These are phyloP conservation scores for Remorina albescens DNA, from an alignment of 2,797 vertebrate genomes.

Conservation along the genomic window DNA sequence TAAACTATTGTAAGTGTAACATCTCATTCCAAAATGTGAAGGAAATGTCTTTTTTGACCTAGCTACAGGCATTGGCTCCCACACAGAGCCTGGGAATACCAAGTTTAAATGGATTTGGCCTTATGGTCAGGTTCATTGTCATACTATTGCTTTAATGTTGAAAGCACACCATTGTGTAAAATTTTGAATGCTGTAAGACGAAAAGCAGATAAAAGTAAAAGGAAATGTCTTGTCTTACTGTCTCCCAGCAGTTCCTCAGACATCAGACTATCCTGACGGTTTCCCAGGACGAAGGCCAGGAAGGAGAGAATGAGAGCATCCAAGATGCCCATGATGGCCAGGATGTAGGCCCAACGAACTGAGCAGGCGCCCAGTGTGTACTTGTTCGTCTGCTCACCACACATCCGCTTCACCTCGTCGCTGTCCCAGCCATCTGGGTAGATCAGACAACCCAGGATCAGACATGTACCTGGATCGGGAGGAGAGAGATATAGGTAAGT, in stretches of 20 bases:
- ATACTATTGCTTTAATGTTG: no score
- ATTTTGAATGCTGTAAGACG: no score
- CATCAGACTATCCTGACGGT: conserved; percentile 97
- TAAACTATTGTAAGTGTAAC: no score
- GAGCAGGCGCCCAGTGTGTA: conserved; percentile 98
- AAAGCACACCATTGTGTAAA: no score
- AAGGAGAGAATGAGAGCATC: conserved; percentile 98
- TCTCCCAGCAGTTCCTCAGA: conserved; percentile 97
- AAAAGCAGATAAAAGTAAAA: no score
- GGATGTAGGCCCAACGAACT: conserved; percentile 98
- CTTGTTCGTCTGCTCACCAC: conserved; percentile 97
- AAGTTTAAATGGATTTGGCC: no score
- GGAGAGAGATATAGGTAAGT: neutral
- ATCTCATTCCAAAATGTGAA: no score
- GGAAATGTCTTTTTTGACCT: no score
- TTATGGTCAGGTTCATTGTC: no score
- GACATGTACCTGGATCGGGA: conserved; percentile 89
- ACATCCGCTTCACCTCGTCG: conserved; percentile 97
- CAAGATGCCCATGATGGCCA: conserved; percentile 99
- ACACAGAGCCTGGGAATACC: neutral
- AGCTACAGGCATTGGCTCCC: neutral
- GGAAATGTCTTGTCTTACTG: conserved; percentile 84
- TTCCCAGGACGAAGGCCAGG: conserved; percentile 97
- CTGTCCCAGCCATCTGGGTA: conserved; percentile 99
- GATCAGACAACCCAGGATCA: conserved; percentile 98